These are phyloP conservation scores for Brachyistius frenatus DNA, from an alignment of 2,113 vertebrate species.

Conservation along the genomic window DNA sequence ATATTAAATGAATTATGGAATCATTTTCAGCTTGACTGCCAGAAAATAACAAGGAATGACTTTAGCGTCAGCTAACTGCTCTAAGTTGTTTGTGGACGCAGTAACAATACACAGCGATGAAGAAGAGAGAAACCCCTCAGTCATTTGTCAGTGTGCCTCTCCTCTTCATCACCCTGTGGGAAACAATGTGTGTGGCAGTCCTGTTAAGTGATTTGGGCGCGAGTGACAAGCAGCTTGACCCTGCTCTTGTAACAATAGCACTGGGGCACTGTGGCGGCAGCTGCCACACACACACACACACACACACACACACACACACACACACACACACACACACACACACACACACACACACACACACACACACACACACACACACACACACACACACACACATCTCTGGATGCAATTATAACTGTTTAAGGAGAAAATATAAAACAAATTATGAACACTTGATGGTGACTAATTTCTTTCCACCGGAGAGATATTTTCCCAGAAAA, in stretches of 20 bases:
- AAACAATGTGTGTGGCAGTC: conserved; percentile 22
- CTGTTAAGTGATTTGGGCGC: conserved; percentile 44
- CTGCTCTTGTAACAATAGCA: conserved; percentile 56
- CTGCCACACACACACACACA: conserved; percentile 36
- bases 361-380: conserved; percentile 16
- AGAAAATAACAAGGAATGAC: too few species aligned
- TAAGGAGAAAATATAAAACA: conserved; percentile 79
- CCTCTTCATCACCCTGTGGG: neutral
- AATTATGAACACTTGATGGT: conserved; percentile 66
- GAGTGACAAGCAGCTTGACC: conserved; percentile 59
- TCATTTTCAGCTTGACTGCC: too few species aligned
- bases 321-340: conserved; percentile 20
- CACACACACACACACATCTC: conserved; percentile 48
- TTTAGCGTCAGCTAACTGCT: too few species aligned
- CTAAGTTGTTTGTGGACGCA: too few species aligned
- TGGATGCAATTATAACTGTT: conserved; percentile 78
- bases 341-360: conserved; percentile 18
- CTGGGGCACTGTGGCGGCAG: conserved; percentile 44
- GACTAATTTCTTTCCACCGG: conserved; percentile 71
- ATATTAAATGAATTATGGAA: too few species aligned
- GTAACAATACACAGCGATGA: too few species aligned
- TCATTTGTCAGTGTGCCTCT: neutral
- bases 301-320: conserved; percentile 30
- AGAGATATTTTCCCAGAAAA: conserved; percentile 73
- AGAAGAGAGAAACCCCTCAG: neutral